phyloP scores from a whole-genome alignment of 2,113 vertebrate genomes.

The Myotis brandtii region DNA sequence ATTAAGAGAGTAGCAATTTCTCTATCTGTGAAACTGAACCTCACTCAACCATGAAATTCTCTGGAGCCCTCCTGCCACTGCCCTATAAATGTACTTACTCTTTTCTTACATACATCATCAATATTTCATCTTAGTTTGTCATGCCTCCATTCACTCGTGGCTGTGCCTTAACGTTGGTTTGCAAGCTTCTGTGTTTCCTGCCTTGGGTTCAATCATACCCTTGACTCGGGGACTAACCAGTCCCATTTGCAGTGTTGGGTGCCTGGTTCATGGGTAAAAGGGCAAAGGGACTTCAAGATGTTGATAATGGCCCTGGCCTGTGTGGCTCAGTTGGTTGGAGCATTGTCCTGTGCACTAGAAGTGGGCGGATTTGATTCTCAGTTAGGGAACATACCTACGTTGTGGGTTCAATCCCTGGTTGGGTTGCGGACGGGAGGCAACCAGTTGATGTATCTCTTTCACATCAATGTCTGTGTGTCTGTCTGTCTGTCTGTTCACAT shows the following conservation, averaged over 20 bases:
- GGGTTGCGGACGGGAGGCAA: background rate
- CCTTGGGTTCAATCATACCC: background rate
- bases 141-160: background rate
- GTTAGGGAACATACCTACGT: background rate
- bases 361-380: background rate
- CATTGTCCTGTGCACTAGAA: background rate
- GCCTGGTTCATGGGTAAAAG: background rate
- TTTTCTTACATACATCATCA: conserved; percentile 8
- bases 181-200: background rate
- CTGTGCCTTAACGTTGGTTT: background rate
- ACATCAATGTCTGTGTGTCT: background rate
- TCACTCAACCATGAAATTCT: background rate
- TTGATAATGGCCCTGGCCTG: background rate
- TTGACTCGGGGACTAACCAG: background rate
- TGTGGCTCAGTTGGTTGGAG: background rate
- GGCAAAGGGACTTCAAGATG: background rate
- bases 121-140: conserved; percentile 32
- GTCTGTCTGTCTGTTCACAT: background rate
- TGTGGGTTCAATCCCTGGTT: background rate
- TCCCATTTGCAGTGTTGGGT: background rate
- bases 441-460: background rate
- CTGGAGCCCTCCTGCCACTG: background rate
- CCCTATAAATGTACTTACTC: conserved; percentile 15
- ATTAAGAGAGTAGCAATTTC: conserved; percentile 30
- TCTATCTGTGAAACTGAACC: background rate